phyloP scores from a whole-genome alignment of 2,888 invertebrate species.

The Drosophila picticornis region DNA sequence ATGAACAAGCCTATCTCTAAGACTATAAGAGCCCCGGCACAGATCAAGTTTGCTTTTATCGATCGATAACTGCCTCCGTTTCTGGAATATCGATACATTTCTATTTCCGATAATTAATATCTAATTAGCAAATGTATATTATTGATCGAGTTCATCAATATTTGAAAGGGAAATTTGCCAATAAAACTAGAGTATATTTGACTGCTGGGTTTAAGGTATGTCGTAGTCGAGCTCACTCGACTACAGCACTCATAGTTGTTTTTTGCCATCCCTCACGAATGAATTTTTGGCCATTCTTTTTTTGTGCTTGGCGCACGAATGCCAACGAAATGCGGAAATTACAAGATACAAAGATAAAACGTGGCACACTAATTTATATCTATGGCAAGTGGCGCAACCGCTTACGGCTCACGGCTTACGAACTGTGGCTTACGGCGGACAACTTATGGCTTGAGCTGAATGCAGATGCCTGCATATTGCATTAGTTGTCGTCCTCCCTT shows the following conservation, averaged over 20 bases:
- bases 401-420: neutral
- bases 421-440: neutral
- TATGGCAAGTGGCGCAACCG: slow-evolving; percentile 21
- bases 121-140: too few relatives aligned
- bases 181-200: too few relatives aligned
- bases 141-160: too few relatives aligned
- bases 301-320: neutral
- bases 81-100: too few relatives aligned
- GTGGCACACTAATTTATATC: slow-evolving; percentile 41
- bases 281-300: slow-evolving; percentile 18
- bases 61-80: too few relatives aligned
- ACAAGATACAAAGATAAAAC: slow-evolving; percentile 67
- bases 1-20: too few relatives aligned
- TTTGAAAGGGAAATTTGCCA: too few relatives aligned
- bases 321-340: slow-evolving; percentile 64
- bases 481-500: slow-evolving; percentile 13
- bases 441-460: slow-evolving; percentile 31
- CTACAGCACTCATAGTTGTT: neutral
- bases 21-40: too few relatives aligned
- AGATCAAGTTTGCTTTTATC: too few relatives aligned
- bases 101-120: too few relatives aligned
- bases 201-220: too few relatives aligned
- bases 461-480: slow-evolving; percentile 55
- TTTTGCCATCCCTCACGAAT: slow-evolving; percentile 4
- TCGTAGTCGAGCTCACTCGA: too few relatives aligned